Percentiles rank a stretch among this genome's conserved stretches.
Conservation (phyloP, 1,140 invertebrate species). For the Contarinia nasturtii region DNA sequence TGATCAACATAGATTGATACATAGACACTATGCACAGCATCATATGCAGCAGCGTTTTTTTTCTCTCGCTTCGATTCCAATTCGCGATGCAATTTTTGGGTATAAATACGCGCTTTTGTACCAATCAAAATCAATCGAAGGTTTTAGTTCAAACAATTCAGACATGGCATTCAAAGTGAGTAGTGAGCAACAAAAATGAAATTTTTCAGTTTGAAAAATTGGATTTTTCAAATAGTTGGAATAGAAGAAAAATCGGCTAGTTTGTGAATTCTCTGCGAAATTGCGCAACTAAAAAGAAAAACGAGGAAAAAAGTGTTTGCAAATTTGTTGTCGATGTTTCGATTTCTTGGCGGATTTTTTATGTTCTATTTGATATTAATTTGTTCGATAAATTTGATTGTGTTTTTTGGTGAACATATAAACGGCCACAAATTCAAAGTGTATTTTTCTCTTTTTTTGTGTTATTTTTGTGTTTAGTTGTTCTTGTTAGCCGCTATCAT, state of each 20-base stretch:
- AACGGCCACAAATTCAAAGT: too few species aligned
- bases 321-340: too few species aligned
- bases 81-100: background rate
- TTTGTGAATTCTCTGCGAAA: too few species aligned
- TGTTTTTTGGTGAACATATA: too few species aligned
- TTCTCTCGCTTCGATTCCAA: background rate
- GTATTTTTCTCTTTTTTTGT: background rate
- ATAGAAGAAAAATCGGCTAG: too few species aligned
- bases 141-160: background rate
- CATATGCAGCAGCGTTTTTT: background rate
- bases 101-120: background rate
- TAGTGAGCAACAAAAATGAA: background rate
- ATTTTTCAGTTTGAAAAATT: too few species aligned
- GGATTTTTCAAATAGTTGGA: too few species aligned
- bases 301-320: too few species aligned
- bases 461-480: background rate
- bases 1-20: background rate
- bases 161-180: constrained; percentile 3
- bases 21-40: background rate
- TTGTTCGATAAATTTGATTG: too few species aligned
- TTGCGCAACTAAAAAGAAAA: too few species aligned
- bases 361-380: too few species aligned
- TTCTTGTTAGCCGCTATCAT: constrained; percentile 15
- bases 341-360: too few species aligned
- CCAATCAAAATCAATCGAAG: background rate